Evolutionary conservation across 2,888 invertebrate species (phyloP), one percentile per base, ranked within the genome.

Genomic region (Matsumyia berberina): DNA sequence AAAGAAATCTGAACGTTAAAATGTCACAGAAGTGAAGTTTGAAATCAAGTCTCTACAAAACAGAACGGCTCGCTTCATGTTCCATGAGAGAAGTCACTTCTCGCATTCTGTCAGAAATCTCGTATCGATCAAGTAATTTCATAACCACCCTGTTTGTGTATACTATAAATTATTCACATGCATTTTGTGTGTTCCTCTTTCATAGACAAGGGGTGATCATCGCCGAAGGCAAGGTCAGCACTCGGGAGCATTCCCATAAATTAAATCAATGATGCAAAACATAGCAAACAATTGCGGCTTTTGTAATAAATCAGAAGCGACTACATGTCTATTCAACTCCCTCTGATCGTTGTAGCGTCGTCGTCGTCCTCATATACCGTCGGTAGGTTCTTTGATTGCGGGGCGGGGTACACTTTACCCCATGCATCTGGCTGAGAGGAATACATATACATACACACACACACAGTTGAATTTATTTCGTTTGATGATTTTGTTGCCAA

Each of bases 251-350:
- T 80, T 80, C 69, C 64, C 74, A 85, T 85, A 85, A 85, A 85
- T 85, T 80, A 80, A 80, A 70, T 80, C 80, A 85, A 85, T 80
- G 85, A 85, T 85, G 85, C 80, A 74, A 74, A 85, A 58, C 85
- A 79, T 70, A 80, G 55, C 80, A 74, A 80, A 85, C 85, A 85
- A 85, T 74, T 80, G 85, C 69, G 74, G 80, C 80, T 85, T 70
- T 80, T 80, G 66, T 80, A 80, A 85, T 85, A 85, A 85, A 85
- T 85, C 85, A 80, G 58, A 53, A 66, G 73, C 80, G 85, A 80
- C 73, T 69, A 66, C 57, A 69, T 15, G 67, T 67, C 49, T 81
- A 51, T 72, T 58, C 33, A 51, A 44, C 53, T 66, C 67, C 46
- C 62, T 49, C 42, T 64, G 60, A 76, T 72, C 51, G 29, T 44